Percentiles rank a stretch among this genome's conserved stretches.
Evolutionary conservation across 1,140 invertebrate genomes (phyloP).

Genomic region (Drosophila rufa): DNA sequence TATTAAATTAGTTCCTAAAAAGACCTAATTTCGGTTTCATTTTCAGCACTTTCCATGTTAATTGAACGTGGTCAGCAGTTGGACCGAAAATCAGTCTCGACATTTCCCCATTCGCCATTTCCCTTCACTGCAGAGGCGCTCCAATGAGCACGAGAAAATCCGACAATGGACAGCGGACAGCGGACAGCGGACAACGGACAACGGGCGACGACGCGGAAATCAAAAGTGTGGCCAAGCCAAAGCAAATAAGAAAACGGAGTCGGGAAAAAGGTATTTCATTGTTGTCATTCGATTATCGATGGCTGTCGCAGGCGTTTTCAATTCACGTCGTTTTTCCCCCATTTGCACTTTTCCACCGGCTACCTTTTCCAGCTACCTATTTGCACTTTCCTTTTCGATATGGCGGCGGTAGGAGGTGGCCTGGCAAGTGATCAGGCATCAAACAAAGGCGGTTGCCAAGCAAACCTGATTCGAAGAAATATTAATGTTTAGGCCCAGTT

Average conservation of each 20-base stretch:
- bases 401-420: conserved; percentile 19
- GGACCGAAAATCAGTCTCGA: conserved; percentile 6
- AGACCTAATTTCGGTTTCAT: conserved; percentile 55
- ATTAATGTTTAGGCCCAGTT: conserved; percentile 60
- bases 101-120: conserved; percentile 33
- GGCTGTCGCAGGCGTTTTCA: conserved; percentile 47
- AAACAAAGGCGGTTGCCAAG: background rate
- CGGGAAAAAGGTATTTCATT: conserved; percentile 47
- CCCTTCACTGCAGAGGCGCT: conserved; percentile 47
- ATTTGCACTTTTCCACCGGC: conserved; percentile 30
- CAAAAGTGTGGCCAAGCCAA: conserved; percentile 57
- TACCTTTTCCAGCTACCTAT: conserved; percentile 37
- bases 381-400: conserved; percentile 83
- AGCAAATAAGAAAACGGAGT: conserved; percentile 28
- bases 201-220: conserved; percentile 72
- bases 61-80: conserved; percentile 61
- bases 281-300: conserved; percentile 75
- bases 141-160: conserved; percentile 40
- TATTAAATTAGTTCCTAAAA: conserved; percentile 19
- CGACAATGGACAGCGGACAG: background rate
- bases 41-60: conserved; percentile 62
- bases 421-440: conserved; percentile 41
- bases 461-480: conserved; percentile 50
- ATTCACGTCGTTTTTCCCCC: conserved; percentile 25
- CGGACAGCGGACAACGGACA: conserved; percentile 2